Conservation (phyloP, 1,140 invertebrate species). For the Drosophila pectinifera region DNA sequence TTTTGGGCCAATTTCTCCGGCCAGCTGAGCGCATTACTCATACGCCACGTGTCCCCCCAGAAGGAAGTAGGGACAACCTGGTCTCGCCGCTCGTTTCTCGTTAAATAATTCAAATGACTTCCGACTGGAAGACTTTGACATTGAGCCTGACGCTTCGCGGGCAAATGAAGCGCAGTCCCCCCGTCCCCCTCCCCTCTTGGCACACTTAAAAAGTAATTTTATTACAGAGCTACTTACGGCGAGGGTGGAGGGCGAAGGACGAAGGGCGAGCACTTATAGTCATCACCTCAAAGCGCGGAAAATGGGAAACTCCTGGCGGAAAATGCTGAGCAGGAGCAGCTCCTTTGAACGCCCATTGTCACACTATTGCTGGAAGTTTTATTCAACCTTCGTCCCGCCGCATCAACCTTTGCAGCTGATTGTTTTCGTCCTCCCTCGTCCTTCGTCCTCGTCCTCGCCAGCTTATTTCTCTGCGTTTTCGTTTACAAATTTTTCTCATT, state of each 20-base stretch:
- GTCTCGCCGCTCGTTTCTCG: slow-evolving; percentile 6
- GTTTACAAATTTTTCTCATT: slow-evolving; percentile 73
- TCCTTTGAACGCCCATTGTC: slow-evolving; percentile 53
- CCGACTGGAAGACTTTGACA: slow-evolving; percentile 71
- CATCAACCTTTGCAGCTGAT: slow-evolving; percentile 30
- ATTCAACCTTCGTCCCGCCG: slow-evolving; percentile 22
- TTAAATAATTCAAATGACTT: slow-evolving; percentile 80
- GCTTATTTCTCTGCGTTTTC: slow-evolving; percentile 43
- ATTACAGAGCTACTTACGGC: slow-evolving; percentile 77
- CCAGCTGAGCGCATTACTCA: slow-evolving; percentile 28
- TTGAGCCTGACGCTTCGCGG: slow-evolving; percentile 24
- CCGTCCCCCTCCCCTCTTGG: not conserved
- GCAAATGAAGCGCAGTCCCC: slow-evolving; percentile 55
- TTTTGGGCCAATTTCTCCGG: slow-evolving; percentile 11
- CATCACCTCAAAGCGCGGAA: slow-evolving; percentile 44
- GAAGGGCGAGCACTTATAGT: slow-evolving; percentile 26
- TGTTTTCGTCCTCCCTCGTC: slow-evolving; percentile 47
- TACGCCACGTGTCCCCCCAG: slow-evolving; percentile 20
- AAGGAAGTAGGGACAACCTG: not conserved
- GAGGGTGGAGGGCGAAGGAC: not conserved
- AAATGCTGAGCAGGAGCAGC: not conserved
- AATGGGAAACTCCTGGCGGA: slow-evolving; percentile 57
- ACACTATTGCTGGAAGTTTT: slow-evolving; percentile 66
- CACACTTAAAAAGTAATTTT: slow-evolving; percentile 82
- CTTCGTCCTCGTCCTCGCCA: slow-evolving; percentile 4